A percentile compares a stretch with the other conserved stretches of the same genome.
Conservation (phyloP, 1,140 invertebrate species). For the Apolygus lucorum region DNA sequence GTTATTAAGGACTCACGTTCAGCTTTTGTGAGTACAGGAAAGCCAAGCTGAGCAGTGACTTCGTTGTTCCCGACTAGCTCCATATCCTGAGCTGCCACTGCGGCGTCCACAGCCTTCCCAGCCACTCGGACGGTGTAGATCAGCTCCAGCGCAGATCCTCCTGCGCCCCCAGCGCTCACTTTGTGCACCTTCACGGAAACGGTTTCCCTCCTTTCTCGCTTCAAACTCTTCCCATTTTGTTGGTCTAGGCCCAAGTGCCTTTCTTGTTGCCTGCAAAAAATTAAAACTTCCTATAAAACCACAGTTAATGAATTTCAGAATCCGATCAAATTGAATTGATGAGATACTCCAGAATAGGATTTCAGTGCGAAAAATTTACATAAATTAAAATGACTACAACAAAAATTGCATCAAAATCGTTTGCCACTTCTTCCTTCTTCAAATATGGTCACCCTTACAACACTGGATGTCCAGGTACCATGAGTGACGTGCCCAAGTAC, state of each 20-base stretch:
- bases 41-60: constrained; percentile 60
- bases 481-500: too few species aligned
- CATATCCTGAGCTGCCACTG: constrained; percentile 70
- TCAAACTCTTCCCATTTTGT: constrained; percentile 16
- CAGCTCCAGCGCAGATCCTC: constrained; percentile 41
- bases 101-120: constrained; percentile 63
- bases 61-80: constrained; percentile 60
- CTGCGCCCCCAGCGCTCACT: constrained; percentile 4
- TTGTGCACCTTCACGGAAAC: constrained; percentile 29
- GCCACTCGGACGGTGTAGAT: constrained; percentile 69
- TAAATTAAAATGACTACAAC: too few species aligned
- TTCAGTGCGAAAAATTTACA: too few species aligned
- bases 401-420: too few species aligned
- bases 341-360: not conserved
- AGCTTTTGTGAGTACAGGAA: constrained; percentile 67
- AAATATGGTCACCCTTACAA: too few species aligned
- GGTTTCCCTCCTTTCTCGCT: constrained; percentile 20
- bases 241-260: constrained; percentile 51
- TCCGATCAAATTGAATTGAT: too few species aligned
- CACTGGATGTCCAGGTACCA: too few species aligned
- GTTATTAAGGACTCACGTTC: too few species aligned
- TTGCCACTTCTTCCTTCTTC: too few species aligned
- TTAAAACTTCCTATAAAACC: too few species aligned
- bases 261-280: constrained; percentile 54
- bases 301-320: constrained; percentile 6